Evolutionary conservation across 2,113 vertebrate genomes (phyloP), one percentile per base, ranked within the genome.

Genomic region (Corythoichthys intestinalis): DNA sequence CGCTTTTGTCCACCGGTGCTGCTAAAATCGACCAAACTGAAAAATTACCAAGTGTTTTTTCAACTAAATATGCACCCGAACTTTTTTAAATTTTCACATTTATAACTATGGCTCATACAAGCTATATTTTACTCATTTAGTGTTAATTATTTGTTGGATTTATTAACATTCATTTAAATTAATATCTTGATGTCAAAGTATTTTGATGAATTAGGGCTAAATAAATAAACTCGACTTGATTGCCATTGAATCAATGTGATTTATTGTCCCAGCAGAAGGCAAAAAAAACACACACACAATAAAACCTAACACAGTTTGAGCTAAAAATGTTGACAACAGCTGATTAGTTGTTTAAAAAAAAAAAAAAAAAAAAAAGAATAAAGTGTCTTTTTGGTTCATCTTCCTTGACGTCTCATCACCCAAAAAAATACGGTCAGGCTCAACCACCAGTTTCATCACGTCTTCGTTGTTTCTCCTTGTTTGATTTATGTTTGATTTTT

Each of bases 221-320:
- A 54, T 34, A 34, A 8, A 34, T 4, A 4, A 6, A 53, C 1
- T 49, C 5, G 6, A 20, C n/a, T 56, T 34, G 20, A 53, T 35
- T 56, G n/a, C 53, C 28, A 57, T 57, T 57, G 1, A 78, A 80
- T 60, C 72, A 69, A 69, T 10, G 66, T 52, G 6, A 78, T 86
- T 86, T 89, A 89, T 87, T 87, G 73, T 66, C 73, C 35, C 66
- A 35, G 57, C 64, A 69, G 35, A 64, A 38, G 46, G 10, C n/a
- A 73, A 75, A 65, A 5, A 63, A 39, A 70, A 35, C 58, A 71
- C 57, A 71, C 63, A 39, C n/a, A 67, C 78, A 79, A 61, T 74
- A 73, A 17, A 73, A 44, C 4, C 4, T 3, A 39, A 77, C 49
- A 71, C 13, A 17, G 11, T 34, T 14, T 56, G 2, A 66, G 44